Percentiles rank a stretch among this genome's conserved stretches.
Conservation (phyloP, 64 coral and sea anemone species). For the Exaiptasia diaphana region DNA sequence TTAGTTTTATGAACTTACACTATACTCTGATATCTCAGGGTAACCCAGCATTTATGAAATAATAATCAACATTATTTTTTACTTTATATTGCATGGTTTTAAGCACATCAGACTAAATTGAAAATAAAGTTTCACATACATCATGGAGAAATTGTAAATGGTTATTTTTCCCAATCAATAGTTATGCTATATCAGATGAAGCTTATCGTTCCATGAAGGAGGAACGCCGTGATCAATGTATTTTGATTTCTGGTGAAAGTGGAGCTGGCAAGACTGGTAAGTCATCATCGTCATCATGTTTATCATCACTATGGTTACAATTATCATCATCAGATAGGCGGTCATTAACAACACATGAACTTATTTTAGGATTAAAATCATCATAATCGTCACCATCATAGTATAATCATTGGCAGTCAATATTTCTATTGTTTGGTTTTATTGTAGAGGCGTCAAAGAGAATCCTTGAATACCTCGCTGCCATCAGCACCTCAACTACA, state of each 20-base stretch:
- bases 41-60: too few relatives aligned
- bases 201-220: slow-evolving; percentile 99
- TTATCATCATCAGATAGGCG: neutral
- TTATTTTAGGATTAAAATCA: too few relatives aligned
- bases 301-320: neutral
- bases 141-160: neutral
- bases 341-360: too few relatives aligned
- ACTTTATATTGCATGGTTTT: too few relatives aligned
- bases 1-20: too few relatives aligned
- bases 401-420: neutral
- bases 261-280: slow-evolving; percentile 97
- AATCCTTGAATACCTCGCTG: slow-evolving; percentile 90
- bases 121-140: too few relatives aligned
- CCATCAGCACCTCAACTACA: slow-evolving; percentile 80
- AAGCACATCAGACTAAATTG: too few relatives aligned
- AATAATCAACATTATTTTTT: too few relatives aligned
- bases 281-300: neutral
- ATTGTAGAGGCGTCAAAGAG: slow-evolving; percentile 90
- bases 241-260: slow-evolving; percentile 95
- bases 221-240: slow-evolving; percentile 86
- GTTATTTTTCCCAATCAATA: slow-evolving; percentile 5
- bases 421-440: slow-evolving; percentile 4
- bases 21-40: too few relatives aligned
- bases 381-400: too few relatives aligned
- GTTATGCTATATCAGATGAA: slow-evolving; percentile 95